phyloP scores from a whole-genome alignment of 2,888 invertebrate species.

The Pasiphila rectangulata region DNA sequence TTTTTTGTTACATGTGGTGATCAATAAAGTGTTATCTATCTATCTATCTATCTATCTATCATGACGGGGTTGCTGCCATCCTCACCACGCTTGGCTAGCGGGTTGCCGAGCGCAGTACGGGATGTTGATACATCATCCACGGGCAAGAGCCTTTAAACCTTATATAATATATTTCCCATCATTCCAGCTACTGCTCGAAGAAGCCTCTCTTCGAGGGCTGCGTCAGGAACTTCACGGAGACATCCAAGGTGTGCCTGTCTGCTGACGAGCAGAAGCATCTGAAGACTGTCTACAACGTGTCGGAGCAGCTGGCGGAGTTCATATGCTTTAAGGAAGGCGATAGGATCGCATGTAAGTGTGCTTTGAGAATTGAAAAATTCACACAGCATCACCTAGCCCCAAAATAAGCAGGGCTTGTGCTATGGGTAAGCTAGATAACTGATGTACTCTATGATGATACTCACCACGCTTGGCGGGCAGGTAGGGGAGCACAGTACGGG shows the following conservation, averaged over 20 bases:
- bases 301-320: constrained; percentile 86
- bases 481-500: too few species aligned
- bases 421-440: too few species aligned
- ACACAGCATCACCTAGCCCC: too few species aligned
- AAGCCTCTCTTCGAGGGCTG: constrained; percentile 66
- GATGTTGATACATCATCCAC: not conserved
- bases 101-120: not conserved
- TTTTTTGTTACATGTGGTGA: too few species aligned
- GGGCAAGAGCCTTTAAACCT: too few species aligned
- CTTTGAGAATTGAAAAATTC: not conserved
- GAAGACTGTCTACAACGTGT: constrained; percentile 83
- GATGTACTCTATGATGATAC: too few species aligned
- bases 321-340: constrained; percentile 90
- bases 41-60: too few species aligned
- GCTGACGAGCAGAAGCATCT: constrained; percentile 82
- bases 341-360: constrained; percentile 86
- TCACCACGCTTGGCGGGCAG: too few species aligned
- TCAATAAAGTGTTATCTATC: too few species aligned
- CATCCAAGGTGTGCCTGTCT: constrained; percentile 82
- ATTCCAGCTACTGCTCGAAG: constrained; percentile 61
- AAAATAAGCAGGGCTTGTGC: too few species aligned
- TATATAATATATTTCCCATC: not conserved
- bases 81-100: not conserved
- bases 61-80: too few species aligned
- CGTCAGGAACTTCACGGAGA: constrained; percentile 49